Evolutionary conservation across 2,797 vertebrate species (phyloP).

Genomic region (Coregonus ussuriensis): DNA sequence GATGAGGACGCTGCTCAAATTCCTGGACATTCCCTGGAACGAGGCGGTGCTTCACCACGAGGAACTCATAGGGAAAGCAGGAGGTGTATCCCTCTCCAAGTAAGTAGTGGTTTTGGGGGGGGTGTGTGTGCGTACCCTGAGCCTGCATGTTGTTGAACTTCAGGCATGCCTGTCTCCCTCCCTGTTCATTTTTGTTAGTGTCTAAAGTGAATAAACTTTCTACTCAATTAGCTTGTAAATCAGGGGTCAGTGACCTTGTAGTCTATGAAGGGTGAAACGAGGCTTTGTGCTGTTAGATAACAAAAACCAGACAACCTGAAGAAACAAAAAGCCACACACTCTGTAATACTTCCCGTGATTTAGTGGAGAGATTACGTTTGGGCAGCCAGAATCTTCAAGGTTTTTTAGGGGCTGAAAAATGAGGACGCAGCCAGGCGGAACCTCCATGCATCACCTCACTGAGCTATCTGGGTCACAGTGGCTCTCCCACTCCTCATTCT

Average conservation of each 20-base stretch:
- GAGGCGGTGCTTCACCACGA: constrained; percentile 94
- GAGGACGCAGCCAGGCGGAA: constrained; percentile 13
- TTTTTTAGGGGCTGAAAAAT: neutral
- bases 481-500: constrained; percentile 10
- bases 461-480: constrained; percentile 9
- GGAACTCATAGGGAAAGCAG: constrained; percentile 96
- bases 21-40: constrained; percentile 92
- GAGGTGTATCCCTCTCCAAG: constrained; percentile 97
- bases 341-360: neutral
- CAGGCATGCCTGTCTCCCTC: neutral
- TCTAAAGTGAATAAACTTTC: neutral
- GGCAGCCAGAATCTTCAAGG: too few species aligned
- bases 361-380: neutral
- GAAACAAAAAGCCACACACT: neutral
- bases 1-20: constrained; percentile 93
- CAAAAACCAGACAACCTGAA: neutral
- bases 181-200: neutral
- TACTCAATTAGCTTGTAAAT: constrained; percentile 9
- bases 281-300: neutral
- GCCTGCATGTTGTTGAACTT: neutral
- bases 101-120: constrained; percentile 72
- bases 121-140: neutral
- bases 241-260: constrained; percentile 1
- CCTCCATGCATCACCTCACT: constrained; percentile 22
- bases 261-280: neutral